These are phyloP conservation scores for Holothuria leucospilota DNA, from an alignment of 53 echinoderm and acorn worm genomes.

Conservation along the genomic window DNA sequence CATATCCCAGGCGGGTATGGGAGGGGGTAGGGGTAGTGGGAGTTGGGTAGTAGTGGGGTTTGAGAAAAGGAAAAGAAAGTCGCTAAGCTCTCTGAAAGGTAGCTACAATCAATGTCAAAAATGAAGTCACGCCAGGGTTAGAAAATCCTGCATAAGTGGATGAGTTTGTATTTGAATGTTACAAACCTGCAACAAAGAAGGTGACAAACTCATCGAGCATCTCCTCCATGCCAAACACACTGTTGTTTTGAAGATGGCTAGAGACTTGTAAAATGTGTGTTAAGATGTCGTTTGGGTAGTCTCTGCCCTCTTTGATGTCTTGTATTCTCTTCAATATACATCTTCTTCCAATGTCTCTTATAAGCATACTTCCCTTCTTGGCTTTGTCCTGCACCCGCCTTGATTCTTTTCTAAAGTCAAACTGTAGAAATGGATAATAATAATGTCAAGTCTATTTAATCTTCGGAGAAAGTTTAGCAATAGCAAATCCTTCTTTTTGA, in stretches of 20 bases:
- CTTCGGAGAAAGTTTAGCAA: too few relatives aligned
- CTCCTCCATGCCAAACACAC: conserved; percentile 35
- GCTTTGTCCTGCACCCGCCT: neutral
- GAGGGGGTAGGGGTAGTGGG: too few relatives aligned
- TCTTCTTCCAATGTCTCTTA: conserved; percentile 37
- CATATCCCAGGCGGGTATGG: too few relatives aligned
- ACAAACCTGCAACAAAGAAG: conserved; percentile 49
- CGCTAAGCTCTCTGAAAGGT: too few relatives aligned
- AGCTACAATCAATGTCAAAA: too few relatives aligned
- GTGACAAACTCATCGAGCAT: conserved; percentile 63
- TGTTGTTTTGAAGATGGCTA: neutral
- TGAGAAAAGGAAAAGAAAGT: too few relatives aligned
- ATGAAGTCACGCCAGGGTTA: too few relatives aligned
- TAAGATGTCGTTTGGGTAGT: conserved; percentile 39
- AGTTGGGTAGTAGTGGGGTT: too few relatives aligned
- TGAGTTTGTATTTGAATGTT: too few relatives aligned
- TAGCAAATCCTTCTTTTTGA: too few relatives aligned
- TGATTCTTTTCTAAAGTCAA: neutral
- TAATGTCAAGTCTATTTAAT: too few relatives aligned
- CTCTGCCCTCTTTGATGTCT: conserved; percentile 12
- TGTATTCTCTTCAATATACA: conserved; percentile 38
- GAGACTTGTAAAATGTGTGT: conserved; percentile 48
- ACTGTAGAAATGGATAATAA: neutral
- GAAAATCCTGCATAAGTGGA: too few relatives aligned
- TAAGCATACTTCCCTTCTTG: conserved; percentile 17